Evolutionary conservation across 2,888 invertebrate species (phyloP).

Genomic region (Epistrophella euchroma): DNA sequence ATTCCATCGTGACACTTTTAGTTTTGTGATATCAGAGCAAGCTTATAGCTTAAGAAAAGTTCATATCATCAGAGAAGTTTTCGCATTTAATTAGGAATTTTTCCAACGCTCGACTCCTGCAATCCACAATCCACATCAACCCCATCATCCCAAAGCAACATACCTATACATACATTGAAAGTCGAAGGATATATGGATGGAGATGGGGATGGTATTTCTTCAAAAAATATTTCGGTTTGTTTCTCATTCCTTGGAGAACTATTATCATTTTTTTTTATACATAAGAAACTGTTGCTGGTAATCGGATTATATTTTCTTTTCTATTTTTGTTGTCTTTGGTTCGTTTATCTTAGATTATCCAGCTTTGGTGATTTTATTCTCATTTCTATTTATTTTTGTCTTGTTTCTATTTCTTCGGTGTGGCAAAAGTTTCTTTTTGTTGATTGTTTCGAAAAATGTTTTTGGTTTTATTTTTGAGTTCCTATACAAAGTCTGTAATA

Average conservation of each 20-base stretch:
- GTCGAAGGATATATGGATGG: conserved; percentile 18
- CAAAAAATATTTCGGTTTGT: background rate
- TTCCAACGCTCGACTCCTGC: conserved; percentile 21
- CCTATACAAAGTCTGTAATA: background rate
- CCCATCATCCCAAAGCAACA: background rate
- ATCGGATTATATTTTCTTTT: conserved; percentile 20
- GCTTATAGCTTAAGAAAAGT: conserved; percentile 41
- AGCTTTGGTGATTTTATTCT: conserved; percentile 32
- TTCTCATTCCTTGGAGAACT: conserved; percentile 21
- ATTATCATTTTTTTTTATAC: conserved; percentile 28
- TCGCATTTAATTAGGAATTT: conserved; percentile 75
- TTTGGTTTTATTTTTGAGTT: background rate
- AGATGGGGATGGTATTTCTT: conserved; percentile 5
- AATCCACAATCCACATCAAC: background rate
- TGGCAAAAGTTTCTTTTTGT: conserved; percentile 41
- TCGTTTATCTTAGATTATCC: conserved; percentile 65
- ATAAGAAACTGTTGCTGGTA: conserved; percentile 54
- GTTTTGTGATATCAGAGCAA: conserved; percentile 52
- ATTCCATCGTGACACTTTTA: conserved; percentile 66
- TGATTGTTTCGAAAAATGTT: conserved; percentile 55
- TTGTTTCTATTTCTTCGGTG: conserved; percentile 13
- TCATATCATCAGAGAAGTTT: conserved; percentile 67
- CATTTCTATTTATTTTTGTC: conserved; percentile 13
- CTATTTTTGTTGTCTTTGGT: conserved; percentile 18
- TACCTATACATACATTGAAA: too few relatives aligned